These are phyloP conservation scores for Deilephila porcellus DNA, from an alignment of 2,888 invertebrate genomes.

Conservation along the genomic window DNA sequence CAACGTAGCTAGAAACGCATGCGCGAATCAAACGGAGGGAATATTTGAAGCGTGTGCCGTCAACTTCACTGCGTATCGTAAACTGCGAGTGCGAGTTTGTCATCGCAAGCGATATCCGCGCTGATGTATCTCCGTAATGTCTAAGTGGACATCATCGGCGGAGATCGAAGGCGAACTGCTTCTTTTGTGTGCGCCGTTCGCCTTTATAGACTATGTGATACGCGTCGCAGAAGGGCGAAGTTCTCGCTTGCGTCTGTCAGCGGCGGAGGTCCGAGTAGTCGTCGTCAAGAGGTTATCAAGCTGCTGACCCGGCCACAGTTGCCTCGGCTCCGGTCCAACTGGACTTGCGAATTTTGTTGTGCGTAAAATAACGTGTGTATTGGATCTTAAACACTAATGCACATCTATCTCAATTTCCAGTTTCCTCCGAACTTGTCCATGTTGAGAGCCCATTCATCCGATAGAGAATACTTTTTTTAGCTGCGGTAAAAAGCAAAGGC, in stretches of 20 bases:
- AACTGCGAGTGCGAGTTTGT: slow-evolving; percentile 41
- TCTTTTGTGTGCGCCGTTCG: slow-evolving; percentile 69
- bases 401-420: background rate
- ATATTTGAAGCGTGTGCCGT: slow-evolving; percentile 57
- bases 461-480: background rate
- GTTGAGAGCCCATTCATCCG: background rate
- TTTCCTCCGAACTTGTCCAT: background rate
- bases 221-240: slow-evolving; percentile 74
- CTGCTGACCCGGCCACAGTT: slow-evolving; percentile 61
- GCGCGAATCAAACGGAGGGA: slow-evolving; percentile 69
- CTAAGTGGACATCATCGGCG: slow-evolving; percentile 74
- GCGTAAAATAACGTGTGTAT: slow-evolving; percentile 3
- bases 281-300: slow-evolving; percentile 68
- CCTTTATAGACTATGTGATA: slow-evolving; percentile 77
- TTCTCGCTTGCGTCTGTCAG: slow-evolving; percentile 62
- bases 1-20: slow-evolving; percentile 66
- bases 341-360: slow-evolving; percentile 55
- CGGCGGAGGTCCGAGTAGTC: slow-evolving; percentile 63
- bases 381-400: background rate
- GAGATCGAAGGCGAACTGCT: slow-evolving; percentile 77
- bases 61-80: slow-evolving; percentile 52
- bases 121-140: slow-evolving; percentile 50
- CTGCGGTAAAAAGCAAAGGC: background rate
- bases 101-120: slow-evolving; percentile 63
- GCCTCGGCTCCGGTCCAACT: slow-evolving; percentile 55